These are phyloP conservation scores for Eonycteris spelaea DNA, from an alignment of 2,113 vertebrate genomes.

Conservation along the genomic window DNA sequence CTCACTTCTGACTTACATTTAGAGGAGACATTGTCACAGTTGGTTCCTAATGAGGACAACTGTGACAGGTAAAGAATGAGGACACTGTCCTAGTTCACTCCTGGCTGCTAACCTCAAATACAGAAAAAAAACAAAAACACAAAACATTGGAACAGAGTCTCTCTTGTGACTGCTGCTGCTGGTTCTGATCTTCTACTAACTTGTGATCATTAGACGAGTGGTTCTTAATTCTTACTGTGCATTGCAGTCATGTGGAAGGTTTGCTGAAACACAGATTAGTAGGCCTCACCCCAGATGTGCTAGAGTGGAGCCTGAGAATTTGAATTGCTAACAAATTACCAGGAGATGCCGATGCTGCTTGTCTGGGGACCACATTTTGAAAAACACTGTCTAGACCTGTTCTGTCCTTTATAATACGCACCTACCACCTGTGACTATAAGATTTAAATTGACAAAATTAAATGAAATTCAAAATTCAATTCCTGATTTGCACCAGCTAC, in stretches of 20 bases:
- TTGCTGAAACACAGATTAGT: neutral
- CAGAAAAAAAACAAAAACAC: neutral
- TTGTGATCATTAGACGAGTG: neutral
- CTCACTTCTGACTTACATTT: neutral
- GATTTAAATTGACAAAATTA: neutral
- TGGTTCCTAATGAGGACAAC: conserved; percentile 61
- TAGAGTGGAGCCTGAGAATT: neutral
- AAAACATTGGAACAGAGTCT: neutral
- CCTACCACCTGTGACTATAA: neutral
- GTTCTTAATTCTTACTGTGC: neutral
- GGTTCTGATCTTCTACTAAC: neutral
- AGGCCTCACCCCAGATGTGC: too few relatives aligned
- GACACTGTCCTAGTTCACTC: conserved; percentile 67
- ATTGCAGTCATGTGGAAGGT: neutral
- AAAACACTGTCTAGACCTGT: neutral
- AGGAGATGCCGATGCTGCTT: neutral
- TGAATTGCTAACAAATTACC: neutral
- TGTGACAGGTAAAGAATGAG: conserved; percentile 54
- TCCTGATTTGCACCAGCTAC: neutral
- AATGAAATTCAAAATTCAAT: neutral
- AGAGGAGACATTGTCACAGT: conserved; percentile 63
- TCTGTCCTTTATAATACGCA: neutral
- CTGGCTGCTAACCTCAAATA: neutral
- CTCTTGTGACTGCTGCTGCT: neutral
- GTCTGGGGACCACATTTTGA: neutral